Conservation (phyloP, 1,140 invertebrate genomes). For the Sinonovacula constricta region DNA sequence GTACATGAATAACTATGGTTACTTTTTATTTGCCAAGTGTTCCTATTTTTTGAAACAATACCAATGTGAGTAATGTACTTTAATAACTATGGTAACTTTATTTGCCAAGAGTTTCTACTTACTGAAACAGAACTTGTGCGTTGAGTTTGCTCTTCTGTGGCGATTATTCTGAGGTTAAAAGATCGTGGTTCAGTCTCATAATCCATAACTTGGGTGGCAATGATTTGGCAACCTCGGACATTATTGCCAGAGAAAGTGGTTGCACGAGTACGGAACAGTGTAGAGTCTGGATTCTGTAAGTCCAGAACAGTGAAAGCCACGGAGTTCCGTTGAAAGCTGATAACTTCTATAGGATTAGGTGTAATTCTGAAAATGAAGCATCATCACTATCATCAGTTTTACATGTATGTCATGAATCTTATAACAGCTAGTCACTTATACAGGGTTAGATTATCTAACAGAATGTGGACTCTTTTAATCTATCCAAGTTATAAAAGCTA, state of each 20-base stretch:
- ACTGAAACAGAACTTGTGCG: too few species aligned
- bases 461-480: too few species aligned
- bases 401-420: too few species aligned
- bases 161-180: conserved; percentile 13
- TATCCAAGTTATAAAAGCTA: too few species aligned
- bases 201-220: conserved; percentile 23
- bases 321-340: conserved; percentile 17
- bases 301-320: conserved; percentile 18
- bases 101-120: background rate
- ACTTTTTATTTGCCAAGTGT: too few species aligned
- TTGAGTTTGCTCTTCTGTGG: background rate
- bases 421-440: too few species aligned
- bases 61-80: too few species aligned
- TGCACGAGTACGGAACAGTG: background rate
- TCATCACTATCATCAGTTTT: too few species aligned
- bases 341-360: conserved; percentile 15
- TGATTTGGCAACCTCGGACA: conserved; percentile 11
- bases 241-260: background rate
- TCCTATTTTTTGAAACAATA: too few species aligned
- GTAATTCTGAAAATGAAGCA: background rate
- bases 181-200: conserved; percentile 24
- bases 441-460: too few species aligned
- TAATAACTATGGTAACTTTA: too few species aligned
- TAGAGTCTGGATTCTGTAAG: background rate
- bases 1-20: too few species aligned